Conservation (phyloP, 2,113 vertebrate genomes). For the Hemiprocne comata region DNA sequence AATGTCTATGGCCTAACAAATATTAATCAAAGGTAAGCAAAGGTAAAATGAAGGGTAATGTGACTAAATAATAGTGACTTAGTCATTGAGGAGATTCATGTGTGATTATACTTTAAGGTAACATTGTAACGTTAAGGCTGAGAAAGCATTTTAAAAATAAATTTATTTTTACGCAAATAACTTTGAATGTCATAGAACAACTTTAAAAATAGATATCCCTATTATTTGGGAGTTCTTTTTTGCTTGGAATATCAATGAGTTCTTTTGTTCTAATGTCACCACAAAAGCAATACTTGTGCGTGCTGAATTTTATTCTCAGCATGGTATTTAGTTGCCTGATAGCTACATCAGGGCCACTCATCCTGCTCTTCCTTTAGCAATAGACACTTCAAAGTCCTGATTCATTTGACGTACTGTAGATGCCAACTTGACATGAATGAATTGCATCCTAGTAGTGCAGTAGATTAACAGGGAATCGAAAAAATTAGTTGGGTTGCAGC, state of each 20-base stretch:
- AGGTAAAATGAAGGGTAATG: background rate
- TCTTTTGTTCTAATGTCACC: background rate
- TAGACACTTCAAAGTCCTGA: background rate
- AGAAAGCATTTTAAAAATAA: too few species aligned
- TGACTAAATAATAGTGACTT: background rate
- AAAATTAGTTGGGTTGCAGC: background rate
- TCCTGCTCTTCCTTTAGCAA: background rate
- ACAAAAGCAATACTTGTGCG: background rate
- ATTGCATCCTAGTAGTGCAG: background rate
- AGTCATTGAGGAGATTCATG: background rate
- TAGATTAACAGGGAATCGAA: slow-evolving; percentile 4
- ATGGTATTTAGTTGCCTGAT: background rate
- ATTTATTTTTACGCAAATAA: background rate
- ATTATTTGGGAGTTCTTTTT: background rate
- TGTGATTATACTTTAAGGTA: background rate
- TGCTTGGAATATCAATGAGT: background rate
- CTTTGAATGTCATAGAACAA: background rate
- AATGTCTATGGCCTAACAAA: background rate
- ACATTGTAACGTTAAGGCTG: background rate
- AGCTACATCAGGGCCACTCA: background rate
- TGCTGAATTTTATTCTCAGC: background rate
- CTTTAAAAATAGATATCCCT: background rate
- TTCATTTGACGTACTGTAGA: background rate
- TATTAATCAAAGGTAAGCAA: background rate
- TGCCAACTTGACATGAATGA: slow-evolving; percentile 6